Evolutionary conservation across 2,113 vertebrate genomes (phyloP).

Genomic region (Caracal caracal): DNA sequence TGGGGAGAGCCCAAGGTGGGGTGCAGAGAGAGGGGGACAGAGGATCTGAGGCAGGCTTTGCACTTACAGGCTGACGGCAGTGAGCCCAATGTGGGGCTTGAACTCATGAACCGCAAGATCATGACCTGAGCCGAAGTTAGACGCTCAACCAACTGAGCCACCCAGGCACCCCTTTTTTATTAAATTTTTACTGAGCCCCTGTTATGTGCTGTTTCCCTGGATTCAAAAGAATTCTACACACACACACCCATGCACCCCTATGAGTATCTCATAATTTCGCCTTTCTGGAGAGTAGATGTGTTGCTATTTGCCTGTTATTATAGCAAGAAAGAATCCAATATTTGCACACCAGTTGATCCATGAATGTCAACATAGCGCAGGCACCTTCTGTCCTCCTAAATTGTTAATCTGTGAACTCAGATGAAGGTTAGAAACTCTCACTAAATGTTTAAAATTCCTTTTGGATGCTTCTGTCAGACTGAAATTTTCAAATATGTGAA

Average conservation of each 20-base stretch:
- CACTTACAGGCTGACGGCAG: too few relatives aligned
- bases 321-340: conserved; percentile 42
- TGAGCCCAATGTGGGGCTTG: too few relatives aligned
- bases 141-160: too few relatives aligned
- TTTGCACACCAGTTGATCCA: conserved; percentile 64
- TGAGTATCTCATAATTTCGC: neutral
- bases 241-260: neutral
- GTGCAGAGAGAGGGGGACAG: too few relatives aligned
- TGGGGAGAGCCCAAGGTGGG: too few relatives aligned
- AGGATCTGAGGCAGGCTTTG: too few relatives aligned
- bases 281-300: neutral
- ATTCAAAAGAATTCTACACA: neutral
- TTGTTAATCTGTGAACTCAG: conserved; percentile 5
- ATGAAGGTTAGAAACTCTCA: neutral
- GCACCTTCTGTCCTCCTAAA: neutral
- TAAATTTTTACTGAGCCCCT: neutral
- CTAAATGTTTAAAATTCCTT: conserved; percentile 23
- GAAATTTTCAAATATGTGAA: neutral
- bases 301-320: conserved; percentile 34
- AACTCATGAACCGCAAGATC: too few relatives aligned
- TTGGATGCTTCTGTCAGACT: neutral
- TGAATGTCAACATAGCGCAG: conserved; percentile 57
- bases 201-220: neutral
- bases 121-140: too few relatives aligned
- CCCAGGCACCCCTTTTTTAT: neutral